These are phyloP conservation scores for Listronotus oregonensis DNA, from an alignment of 1,140 invertebrate genomes.

Conservation along the genomic window DNA sequence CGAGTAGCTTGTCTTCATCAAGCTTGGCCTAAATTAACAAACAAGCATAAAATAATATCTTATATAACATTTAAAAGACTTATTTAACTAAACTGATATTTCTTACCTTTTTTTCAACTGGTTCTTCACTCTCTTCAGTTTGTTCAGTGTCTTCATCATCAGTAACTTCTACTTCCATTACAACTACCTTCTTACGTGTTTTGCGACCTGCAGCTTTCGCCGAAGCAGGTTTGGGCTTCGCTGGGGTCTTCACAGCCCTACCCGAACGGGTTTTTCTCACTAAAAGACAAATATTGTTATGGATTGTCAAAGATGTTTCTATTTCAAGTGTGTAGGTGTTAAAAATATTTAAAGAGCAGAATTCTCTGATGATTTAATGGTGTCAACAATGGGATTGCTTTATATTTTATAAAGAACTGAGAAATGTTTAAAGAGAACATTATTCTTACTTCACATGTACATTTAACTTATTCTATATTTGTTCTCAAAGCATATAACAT, in stretches of 20 bases:
- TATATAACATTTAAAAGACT: too few species aligned
- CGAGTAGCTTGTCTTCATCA: conserved; percentile 24
- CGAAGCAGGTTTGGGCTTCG: conserved; percentile 16
- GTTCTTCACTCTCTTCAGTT: conserved; percentile 12
- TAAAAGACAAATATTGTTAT: conserved; percentile 22
- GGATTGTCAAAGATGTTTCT: too few species aligned
- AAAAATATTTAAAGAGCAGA: too few species aligned
- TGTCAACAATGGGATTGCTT: too few species aligned
- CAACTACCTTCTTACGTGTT: conserved; percentile 49
- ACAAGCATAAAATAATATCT: neutral
- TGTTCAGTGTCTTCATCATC: conserved; percentile 47
- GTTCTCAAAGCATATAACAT: too few species aligned
- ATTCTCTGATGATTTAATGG: too few species aligned
- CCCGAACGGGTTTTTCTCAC: conserved; percentile 48
- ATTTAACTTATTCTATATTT: too few species aligned
- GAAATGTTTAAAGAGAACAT: conserved; percentile 2
- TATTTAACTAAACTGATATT: too few species aligned
- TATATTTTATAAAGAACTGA: too few species aligned
- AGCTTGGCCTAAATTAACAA: conserved; percentile 11
- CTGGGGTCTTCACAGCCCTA: conserved; percentile 39
- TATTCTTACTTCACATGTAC: too few species aligned
- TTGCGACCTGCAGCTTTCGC: conserved; percentile 41
- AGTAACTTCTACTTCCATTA: conserved; percentile 52
- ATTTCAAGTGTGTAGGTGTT: neutral
- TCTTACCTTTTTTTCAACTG: conserved; percentile 15